A percentile compares a stretch with the other conserved stretches of the same genome.
These are phyloP conservation scores for Polypedilum pembai DNA, from an alignment of 1,140 invertebrate genomes.

Conservation along the genomic window DNA sequence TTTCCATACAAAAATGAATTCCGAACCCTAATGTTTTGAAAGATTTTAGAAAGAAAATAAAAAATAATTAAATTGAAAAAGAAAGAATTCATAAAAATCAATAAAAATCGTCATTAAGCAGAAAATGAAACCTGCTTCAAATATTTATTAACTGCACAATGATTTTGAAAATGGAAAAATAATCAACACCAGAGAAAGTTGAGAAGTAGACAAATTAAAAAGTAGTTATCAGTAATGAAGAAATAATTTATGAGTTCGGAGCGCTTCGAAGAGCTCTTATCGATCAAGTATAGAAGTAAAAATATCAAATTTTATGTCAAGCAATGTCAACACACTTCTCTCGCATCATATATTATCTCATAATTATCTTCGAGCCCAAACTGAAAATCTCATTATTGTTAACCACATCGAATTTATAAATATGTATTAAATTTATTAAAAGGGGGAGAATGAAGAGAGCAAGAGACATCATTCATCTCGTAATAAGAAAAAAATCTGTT, in stretches of 20 bases:
- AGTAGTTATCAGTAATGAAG: background rate
- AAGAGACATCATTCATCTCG: background rate
- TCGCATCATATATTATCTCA: background rate
- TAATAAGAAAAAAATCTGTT: slow-evolving; percentile 14
- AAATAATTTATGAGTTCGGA: background rate
- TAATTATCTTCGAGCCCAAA: background rate
- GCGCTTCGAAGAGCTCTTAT: background rate
- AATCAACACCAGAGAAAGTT: too few relatives aligned
- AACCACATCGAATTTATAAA: slow-evolving; percentile 2
- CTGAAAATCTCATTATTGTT: background rate
- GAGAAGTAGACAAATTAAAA: too few relatives aligned
- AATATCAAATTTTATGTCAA: slow-evolving; percentile 14
- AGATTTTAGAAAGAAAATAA: too few relatives aligned
- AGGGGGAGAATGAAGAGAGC: background rate
- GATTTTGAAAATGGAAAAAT: too few relatives aligned
- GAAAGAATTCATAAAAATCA: too few relatives aligned
- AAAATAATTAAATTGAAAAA: too few relatives aligned
- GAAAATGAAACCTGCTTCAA: too few relatives aligned
- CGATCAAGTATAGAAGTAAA: background rate
- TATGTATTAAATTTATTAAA: background rate
- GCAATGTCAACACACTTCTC: slow-evolving; percentile 11
- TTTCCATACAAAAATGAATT: too few relatives aligned
- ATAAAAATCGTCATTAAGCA: too few relatives aligned
- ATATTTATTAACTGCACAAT: too few relatives aligned
- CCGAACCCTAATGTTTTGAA: too few relatives aligned